Evolutionary conservation across 2,797 vertebrate species (phyloP).

Genomic region (Sphenodon punctatus): DNA sequence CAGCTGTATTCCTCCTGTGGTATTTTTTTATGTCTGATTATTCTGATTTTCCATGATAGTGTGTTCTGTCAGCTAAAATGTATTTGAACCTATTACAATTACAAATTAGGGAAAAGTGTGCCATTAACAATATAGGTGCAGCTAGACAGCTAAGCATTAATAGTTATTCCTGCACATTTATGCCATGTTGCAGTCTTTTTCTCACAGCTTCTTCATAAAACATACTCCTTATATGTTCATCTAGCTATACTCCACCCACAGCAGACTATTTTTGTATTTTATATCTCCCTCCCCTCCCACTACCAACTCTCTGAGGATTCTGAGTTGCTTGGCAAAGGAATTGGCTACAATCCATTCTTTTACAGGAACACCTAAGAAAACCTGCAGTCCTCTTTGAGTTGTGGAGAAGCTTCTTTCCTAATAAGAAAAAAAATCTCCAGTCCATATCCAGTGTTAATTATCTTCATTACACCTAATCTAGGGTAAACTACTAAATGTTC

Average conservation of each 20-base stretch:
- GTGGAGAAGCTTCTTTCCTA: background rate
- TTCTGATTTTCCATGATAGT: too few relatives aligned
- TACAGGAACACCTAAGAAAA: background rate
- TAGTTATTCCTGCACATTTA: background rate
- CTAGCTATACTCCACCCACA: slow-evolving; percentile 40
- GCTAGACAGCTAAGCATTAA: background rate
- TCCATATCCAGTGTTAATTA: background rate
- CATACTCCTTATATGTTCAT: slow-evolving; percentile 13
- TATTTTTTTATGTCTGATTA: background rate
- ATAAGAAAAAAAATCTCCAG: background rate
- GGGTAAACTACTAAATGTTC: too few relatives aligned
- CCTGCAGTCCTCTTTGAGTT: background rate
- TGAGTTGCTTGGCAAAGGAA: slow-evolving; percentile 9
- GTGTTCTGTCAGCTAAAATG: background rate
- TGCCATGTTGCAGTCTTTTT: background rate
- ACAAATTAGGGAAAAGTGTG: background rate
- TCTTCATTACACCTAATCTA: too few relatives aligned
- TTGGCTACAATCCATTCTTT: background rate
- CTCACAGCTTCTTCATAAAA: background rate
- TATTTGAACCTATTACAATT: background rate
- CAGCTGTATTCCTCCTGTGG: background rate
- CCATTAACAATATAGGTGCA: background rate
- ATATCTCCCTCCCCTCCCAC: slow-evolving; percentile 11
- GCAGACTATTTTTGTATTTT: slow-evolving; percentile 44
- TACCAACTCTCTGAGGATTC: slow-evolving; percentile 28